A percentile compares a stretch with the other conserved stretches of the same genome.
These are phyloP conservation scores for Xylota sylvarum DNA, from an alignment of 2,888 invertebrate species.

Conservation along the genomic window DNA sequence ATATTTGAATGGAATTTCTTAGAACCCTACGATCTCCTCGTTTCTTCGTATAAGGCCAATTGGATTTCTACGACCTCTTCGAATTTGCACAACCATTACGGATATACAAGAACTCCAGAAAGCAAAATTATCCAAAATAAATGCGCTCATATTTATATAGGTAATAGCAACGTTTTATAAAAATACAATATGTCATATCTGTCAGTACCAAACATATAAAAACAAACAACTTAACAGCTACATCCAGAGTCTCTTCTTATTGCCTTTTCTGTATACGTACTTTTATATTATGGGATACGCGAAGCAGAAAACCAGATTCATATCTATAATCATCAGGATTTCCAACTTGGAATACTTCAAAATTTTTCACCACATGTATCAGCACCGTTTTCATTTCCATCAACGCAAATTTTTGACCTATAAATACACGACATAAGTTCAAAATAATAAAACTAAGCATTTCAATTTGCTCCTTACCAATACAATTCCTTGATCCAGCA, in stretches of 20 bases:
- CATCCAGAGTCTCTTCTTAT: neutral
- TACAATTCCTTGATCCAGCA: constrained; percentile 83
- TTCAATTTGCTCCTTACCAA: constrained; percentile 71
- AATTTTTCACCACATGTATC: constrained; percentile 79
- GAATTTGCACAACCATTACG: too few species aligned
- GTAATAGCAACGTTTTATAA: too few species aligned
- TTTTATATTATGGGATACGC: constrained; percentile 45
- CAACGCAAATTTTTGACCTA: constrained; percentile 81
- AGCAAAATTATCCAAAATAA: too few species aligned
- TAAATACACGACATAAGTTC: neutral
- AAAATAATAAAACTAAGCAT: neutral
- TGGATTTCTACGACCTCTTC: too few species aligned
- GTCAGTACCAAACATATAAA: too few species aligned
- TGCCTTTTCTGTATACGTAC: constrained; percentile 28
- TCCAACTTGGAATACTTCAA: constrained; percentile 77
- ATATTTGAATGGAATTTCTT: too few species aligned
- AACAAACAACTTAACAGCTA: neutral
- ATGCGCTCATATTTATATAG: too few species aligned
- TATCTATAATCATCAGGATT: constrained; percentile 72
- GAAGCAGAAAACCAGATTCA: constrained; percentile 74
- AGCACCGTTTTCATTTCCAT: constrained; percentile 81
- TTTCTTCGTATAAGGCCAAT: too few species aligned
- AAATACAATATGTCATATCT: too few species aligned
- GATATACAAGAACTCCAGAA: too few species aligned
- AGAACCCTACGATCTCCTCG: too few species aligned